Percentiles rank a stretch among this genome's conserved stretches.
phyloP scores from a whole-genome alignment of 1,140 invertebrate genomes.

The Trypoxylus dichotomus region DNA sequence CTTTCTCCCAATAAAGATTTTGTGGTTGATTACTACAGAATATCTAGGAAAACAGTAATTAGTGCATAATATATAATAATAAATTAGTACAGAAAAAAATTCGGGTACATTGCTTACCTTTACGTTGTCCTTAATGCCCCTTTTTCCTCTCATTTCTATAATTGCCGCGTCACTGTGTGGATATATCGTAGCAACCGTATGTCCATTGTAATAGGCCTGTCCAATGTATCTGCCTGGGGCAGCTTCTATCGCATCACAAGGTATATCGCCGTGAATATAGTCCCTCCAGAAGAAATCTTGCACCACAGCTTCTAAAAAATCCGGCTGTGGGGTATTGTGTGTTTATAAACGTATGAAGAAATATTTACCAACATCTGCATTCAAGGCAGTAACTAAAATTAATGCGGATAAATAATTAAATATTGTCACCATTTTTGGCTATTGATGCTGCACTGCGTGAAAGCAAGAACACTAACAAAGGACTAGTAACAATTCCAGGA shows the following conservation, averaged over 20 bases:
- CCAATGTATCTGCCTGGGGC: background rate
- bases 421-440: no score
- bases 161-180: background rate
- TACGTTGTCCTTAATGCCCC: background rate
- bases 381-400: no score
- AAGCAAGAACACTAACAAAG: no score
- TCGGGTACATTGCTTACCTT: background rate
- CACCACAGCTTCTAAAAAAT: background rate
- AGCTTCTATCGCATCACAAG: background rate
- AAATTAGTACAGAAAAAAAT: no score
- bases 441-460: no score
- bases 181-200: background rate
- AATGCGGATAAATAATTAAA: no score
- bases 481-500: no score
- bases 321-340: no score
- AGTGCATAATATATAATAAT: no score
- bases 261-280: background rate
- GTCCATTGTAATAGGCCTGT: background rate
- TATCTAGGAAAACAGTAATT: background rate
- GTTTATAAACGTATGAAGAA: no score
- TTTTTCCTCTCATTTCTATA: no score
- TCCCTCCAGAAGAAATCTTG: slow-evolving; percentile 6
- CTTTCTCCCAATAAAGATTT: background rate
- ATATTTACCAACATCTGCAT: no score
- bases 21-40: background rate